These are phyloP conservation scores for Leptodactylus fuscus DNA, from an alignment of 2,113 vertebrate species.

Conservation along the genomic window DNA sequence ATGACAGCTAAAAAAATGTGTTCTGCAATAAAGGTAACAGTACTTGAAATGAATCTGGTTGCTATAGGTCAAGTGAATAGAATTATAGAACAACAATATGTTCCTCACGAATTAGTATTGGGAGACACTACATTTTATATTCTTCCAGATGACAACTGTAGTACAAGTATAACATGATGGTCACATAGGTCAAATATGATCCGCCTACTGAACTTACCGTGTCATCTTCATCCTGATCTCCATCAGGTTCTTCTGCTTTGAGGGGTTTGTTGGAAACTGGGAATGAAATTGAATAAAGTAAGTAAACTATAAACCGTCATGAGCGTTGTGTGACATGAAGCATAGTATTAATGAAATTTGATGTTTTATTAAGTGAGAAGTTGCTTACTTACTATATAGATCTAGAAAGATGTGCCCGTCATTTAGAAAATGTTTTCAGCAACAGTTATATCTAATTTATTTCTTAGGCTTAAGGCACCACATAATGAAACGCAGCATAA, in stretches of 20 bases:
- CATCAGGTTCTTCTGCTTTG: conserved; percentile 64
- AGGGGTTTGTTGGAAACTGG: conserved; percentile 74
- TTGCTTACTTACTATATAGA: too few relatives aligned
- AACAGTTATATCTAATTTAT: too few relatives aligned
- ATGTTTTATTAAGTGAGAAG: too few relatives aligned
- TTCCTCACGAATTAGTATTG: not conserved
- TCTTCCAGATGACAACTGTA: too few relatives aligned
- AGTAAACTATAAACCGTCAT: not conserved
- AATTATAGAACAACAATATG: not conserved
- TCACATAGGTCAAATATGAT: not conserved
- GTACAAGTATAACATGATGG: not conserved
- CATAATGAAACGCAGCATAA: too few relatives aligned
- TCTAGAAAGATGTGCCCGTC: too few relatives aligned
- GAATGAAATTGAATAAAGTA: conserved; percentile 50
- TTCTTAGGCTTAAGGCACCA: too few relatives aligned
- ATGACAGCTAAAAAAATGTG: too few relatives aligned
- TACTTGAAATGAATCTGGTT: not conserved
- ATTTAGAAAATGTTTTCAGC: too few relatives aligned
- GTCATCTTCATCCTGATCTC: conserved; percentile 66
- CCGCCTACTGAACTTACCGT: conserved; percentile 67
- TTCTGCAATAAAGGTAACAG: not conserved
- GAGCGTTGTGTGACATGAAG: not conserved
- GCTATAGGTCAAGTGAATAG: not conserved
- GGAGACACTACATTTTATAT: not conserved
- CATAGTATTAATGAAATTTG: not conserved